A percentile compares a stretch with the other conserved stretches of the same genome.
phyloP scores from a whole-genome alignment of 2,113 vertebrate genomes.

The Motacilla tschutschensis region DNA sequence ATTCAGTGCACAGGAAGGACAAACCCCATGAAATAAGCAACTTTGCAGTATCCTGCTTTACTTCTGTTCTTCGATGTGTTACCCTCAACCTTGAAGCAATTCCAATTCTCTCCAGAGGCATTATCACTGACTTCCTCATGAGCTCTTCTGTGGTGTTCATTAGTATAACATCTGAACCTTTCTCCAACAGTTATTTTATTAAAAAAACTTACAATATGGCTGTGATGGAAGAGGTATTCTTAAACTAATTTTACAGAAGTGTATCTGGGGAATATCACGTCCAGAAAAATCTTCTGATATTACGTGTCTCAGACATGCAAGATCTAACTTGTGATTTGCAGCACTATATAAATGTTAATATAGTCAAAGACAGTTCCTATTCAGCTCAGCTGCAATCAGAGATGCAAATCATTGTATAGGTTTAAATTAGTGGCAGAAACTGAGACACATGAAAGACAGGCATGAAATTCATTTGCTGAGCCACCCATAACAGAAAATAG shows the following conservation, averaged over 20 bases:
- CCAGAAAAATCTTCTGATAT: neutral
- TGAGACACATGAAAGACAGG: neutral
- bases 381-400: neutral
- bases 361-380: neutral
- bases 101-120: neutral
- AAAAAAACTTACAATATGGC: neutral
- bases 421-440: neutral
- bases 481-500: neutral
- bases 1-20: constrained; percentile 49
- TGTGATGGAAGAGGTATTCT: neutral
- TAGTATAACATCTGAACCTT: neutral
- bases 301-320: neutral
- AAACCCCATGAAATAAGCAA: constrained; percentile 32
- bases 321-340: neutral
- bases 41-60: constrained; percentile 10
- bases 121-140: neutral
- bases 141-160: neutral
- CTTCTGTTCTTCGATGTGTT: neutral
- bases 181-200: neutral
- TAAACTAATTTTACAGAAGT: neutral
- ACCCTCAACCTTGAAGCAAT: neutral
- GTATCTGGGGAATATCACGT: neutral
- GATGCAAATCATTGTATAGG: neutral
- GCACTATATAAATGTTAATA: neutral
- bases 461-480: neutral